Evolutionary conservation across 1,140 invertebrate genomes (phyloP).

Genomic region (Macrobrachium nipponense): DNA sequence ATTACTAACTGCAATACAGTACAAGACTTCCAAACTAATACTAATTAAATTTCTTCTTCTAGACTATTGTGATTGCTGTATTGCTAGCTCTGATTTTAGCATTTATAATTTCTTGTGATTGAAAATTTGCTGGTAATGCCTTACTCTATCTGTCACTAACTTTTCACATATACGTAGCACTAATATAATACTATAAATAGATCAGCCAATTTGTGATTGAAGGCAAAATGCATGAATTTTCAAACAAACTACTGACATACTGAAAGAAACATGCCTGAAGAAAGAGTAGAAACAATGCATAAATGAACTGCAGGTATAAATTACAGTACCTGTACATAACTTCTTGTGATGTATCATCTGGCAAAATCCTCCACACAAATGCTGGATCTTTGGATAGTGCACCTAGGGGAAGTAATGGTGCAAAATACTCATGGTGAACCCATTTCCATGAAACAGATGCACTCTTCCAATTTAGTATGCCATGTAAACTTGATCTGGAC

Average conservation of each 20-base stretch:
- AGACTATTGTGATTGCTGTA: too few relatives aligned
- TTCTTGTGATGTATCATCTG: background rate
- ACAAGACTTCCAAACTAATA: too few relatives aligned
- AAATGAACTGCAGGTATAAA: background rate
- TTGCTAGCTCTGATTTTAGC: too few relatives aligned
- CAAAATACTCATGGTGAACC: background rate
- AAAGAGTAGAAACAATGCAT: background rate
- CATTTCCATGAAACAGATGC: background rate
- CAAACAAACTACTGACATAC: background rate
- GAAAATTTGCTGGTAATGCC: too few relatives aligned
- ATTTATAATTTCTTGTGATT: too few relatives aligned
- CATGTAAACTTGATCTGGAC: background rate
- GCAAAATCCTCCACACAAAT: background rate
- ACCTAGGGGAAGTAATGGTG: background rate
- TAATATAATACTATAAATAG: too few relatives aligned
- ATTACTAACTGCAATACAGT: too few relatives aligned
- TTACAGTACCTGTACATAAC: slow-evolving; percentile 5
- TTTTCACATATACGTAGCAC: too few relatives aligned
- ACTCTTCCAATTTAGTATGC: slow-evolving; percentile 4
- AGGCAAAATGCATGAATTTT: too few relatives aligned
- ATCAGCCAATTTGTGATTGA: too few relatives aligned
- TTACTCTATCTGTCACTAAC: too few relatives aligned
- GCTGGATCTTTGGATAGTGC: background rate
- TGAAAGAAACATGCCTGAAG: background rate
- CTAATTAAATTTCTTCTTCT: too few relatives aligned